Evolutionary conservation across 2,113 vertebrate species (phyloP).

Genomic region (Zosterops borbonicus): DNA sequence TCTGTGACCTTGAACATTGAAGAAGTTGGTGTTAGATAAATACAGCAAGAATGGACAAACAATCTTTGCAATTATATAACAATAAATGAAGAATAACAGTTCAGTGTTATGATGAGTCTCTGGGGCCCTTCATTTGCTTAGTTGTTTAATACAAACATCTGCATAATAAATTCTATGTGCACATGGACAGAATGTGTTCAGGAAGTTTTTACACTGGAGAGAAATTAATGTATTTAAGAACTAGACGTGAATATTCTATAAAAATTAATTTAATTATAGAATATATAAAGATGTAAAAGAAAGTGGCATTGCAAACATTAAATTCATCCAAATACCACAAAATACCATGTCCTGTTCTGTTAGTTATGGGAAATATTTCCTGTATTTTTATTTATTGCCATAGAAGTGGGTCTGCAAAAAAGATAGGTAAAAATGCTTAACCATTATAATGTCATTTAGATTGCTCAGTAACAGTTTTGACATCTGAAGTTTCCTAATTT

Average conservation of each 20-base stretch:
- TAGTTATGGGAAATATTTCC: not conserved
- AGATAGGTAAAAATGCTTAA: not conserved
- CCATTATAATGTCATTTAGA: not conserved
- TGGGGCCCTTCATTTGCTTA: conserved; percentile 45
- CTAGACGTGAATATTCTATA: not conserved
- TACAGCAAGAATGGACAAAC: conserved; percentile 54
- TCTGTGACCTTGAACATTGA: conserved; percentile 48
- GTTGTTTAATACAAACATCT: conserved; percentile 18
- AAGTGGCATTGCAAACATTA: not conserved
- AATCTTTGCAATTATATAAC: conserved; percentile 50
- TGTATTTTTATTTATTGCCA: not conserved
- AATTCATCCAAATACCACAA: not conserved
- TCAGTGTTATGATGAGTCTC: conserved; percentile 43
- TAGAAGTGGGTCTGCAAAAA: not conserved
- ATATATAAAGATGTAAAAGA: not conserved
- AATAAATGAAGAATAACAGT: conserved; percentile 59
- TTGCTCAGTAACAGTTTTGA: not conserved
- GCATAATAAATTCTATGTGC: conserved; percentile 16
- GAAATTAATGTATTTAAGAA: conserved; percentile 16
- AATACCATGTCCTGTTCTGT: not conserved
- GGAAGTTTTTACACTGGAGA: conserved; percentile 25
- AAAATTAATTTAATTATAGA: not conserved
- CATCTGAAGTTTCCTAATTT: not conserved
- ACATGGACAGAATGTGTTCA: conserved; percentile 47
- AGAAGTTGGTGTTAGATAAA: conserved; percentile 42